Percentiles rank a stretch among this genome's conserved stretches.
Conservation (phyloP, 2,797 vertebrate species). For the Syngnathus acus region DNA sequence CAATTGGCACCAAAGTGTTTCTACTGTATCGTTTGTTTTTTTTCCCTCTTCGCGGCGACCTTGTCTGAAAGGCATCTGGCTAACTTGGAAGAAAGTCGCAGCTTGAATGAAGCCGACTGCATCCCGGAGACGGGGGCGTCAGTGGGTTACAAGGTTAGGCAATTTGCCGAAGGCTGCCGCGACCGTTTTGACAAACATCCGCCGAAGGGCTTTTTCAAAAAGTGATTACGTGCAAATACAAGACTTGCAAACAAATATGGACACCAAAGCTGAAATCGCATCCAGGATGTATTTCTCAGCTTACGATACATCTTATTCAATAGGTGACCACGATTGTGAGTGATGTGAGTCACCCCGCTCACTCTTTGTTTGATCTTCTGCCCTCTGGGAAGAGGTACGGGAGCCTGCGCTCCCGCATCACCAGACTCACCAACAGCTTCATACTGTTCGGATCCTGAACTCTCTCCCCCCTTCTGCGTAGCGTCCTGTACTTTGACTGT, state of each 20-base stretch:
- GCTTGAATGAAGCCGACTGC: neutral
- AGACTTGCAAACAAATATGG: neutral
- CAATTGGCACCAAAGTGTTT: neutral
- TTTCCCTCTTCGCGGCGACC: neutral
- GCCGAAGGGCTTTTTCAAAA: neutral
- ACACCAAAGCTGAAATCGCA: neutral
- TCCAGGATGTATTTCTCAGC: neutral
- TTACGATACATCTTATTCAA: neutral
- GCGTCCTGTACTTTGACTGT: too few species aligned
- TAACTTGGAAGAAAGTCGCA: neutral
- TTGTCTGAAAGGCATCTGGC: slow-evolving; percentile 1
- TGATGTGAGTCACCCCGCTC: too few species aligned
- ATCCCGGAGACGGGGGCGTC: neutral
- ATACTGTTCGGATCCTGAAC: too few species aligned
- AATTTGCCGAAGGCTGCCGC: neutral
- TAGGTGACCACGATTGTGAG: neutral
- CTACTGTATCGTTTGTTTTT: neutral
- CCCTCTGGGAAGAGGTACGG: too few species aligned
- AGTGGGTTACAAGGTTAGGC: neutral
- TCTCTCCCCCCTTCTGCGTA: too few species aligned
- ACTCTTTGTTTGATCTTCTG: too few species aligned
- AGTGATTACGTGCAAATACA: neutral
- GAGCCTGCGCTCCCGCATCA: too few species aligned
- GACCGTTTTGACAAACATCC: neutral
- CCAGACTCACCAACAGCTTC: too few species aligned